phyloP scores from a whole-genome alignment of 2,888 invertebrate species.

The Acrobasis repandana region DNA sequence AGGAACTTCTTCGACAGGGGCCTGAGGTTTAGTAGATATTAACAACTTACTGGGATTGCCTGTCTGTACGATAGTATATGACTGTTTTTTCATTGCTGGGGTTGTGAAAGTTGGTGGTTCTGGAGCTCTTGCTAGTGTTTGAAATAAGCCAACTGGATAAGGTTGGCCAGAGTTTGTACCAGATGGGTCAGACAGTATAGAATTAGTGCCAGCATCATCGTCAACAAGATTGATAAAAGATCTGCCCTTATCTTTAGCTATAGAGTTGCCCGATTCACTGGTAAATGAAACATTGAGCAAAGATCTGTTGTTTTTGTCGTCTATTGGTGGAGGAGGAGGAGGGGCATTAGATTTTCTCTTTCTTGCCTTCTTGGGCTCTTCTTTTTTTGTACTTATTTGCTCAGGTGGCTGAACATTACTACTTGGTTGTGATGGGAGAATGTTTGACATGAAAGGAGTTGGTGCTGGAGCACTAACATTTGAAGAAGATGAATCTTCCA shows the following conservation, averaged over 20 bases:
- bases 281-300: not conserved
- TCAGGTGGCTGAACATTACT: not conserved
- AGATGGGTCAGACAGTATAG: not conserved
- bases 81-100: slow-evolving; percentile 72
- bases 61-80: slow-evolving; percentile 72
- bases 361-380: not conserved
- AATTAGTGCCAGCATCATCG: not conserved
- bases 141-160: slow-evolving; percentile 73
- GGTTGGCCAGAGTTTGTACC: slow-evolving; percentile 42
- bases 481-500: slow-evolving; percentile 48
- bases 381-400: slow-evolving; percentile 2
- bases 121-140: slow-evolving; percentile 49
- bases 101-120: slow-evolving; percentile 53
- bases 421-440: not conserved
- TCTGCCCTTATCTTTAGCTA: not conserved
- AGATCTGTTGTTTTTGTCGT: slow-evolving; percentile 25
- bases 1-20: slow-evolving; percentile 40
- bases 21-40: slow-evolving; percentile 69
- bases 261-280: not conserved
- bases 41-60: slow-evolving; percentile 72
- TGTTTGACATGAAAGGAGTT: not conserved
- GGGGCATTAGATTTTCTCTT: slow-evolving; percentile 15
- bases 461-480: not conserved
- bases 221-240: slow-evolving; percentile 41
- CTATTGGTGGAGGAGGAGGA: not conserved